Evolutionary conservation across 2,888 invertebrate species (phyloP), one percentile per base, ranked within the genome.

Genomic region (Nomada hirtipes): DNA sequence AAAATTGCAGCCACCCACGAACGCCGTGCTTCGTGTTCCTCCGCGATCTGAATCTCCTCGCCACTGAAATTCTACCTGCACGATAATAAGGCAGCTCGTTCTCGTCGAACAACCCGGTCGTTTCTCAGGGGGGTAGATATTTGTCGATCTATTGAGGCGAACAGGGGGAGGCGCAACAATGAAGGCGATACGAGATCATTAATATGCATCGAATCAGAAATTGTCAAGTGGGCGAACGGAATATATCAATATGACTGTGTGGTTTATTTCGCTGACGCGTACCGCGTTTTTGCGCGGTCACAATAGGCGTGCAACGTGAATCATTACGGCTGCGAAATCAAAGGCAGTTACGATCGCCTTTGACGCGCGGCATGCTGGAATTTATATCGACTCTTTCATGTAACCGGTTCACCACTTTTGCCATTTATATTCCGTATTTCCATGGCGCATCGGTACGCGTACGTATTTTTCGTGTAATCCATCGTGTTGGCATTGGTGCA

Each of bases 301-400:
- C 60, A 64, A n/a, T 9, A 9, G 55, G 10, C 9, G 55, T 23
- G 20, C 55, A n/a, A 20, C 55, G 55, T 20, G 11, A 23, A 20
- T 76, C 64, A 60, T 76, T 76, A 76, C 63, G 55, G 57, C 9
- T 15, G 13, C 29, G 73, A 42, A 72, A 70, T 80, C 80, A 74
- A 83, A 80, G 73, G 61, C 20, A 71, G 57, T 47, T 36, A 61
- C 57, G 70, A 50, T 61, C 69, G 50, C 47, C 70, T 76, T 83
- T 70, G 65, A 80, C 61, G 44, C 69, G 44, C 26, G 55, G 47
- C 53, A 55, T 64, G 61, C 68, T n/a, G 20, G 15, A 61, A 57
- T 72, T 65, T 53, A 26, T 64, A 9, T 44, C 70, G 44, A 42
- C 55, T 61, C 57, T 74, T 73, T 70, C 11, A 61, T 60, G 57